These are phyloP conservation scores for Galerucella calmariensis DNA, from an alignment of 2,888 invertebrate genomes.

Conservation along the genomic window DNA sequence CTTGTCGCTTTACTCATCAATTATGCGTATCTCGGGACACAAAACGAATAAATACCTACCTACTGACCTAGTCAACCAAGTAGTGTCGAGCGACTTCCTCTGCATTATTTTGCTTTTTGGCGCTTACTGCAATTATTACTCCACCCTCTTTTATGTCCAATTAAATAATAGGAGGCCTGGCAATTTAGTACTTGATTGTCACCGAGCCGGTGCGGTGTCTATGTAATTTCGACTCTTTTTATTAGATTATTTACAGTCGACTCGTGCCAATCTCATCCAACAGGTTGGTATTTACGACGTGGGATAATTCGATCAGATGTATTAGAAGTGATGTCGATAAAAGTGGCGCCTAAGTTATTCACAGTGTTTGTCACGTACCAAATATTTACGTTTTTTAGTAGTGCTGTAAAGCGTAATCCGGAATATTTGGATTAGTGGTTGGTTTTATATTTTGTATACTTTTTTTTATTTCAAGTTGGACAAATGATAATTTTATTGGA, in stretches of 20 bases:
- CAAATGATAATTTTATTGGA: too few relatives aligned
- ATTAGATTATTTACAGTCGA: slow-evolving; percentile 28
- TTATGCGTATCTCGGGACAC: slow-evolving; percentile 34
- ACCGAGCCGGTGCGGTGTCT: slow-evolving; percentile 9
- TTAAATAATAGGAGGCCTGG: slow-evolving; percentile 36
- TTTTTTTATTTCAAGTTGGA: too few relatives aligned
- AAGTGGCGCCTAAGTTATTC: slow-evolving; percentile 4
- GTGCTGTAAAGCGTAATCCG: not conserved
- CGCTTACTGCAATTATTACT: slow-evolving; percentile 35
- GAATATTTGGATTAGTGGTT: not conserved
- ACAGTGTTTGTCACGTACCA: not conserved
- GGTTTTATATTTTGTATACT: not conserved
- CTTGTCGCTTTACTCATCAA: slow-evolving; percentile 39
- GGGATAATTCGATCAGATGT: slow-evolving; percentile 22
- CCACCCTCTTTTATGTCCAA: slow-evolving; percentile 38
- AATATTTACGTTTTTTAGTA: not conserved
- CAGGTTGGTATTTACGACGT: slow-evolving; percentile 32
- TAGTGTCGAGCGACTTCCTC: slow-evolving; percentile 36
- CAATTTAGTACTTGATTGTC: slow-evolving; percentile 25
- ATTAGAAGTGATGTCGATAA: slow-evolving; percentile 6
- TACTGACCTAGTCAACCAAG: slow-evolving; percentile 41
- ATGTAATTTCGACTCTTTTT: slow-evolving; percentile 24
- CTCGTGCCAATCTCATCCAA: slow-evolving; percentile 28
- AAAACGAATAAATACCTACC: slow-evolving; percentile 44
- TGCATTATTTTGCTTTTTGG: slow-evolving; percentile 32